Evolutionary conservation across 2,888 invertebrate genomes (phyloP).

Genomic region (Limnephilus lunatus): DNA sequence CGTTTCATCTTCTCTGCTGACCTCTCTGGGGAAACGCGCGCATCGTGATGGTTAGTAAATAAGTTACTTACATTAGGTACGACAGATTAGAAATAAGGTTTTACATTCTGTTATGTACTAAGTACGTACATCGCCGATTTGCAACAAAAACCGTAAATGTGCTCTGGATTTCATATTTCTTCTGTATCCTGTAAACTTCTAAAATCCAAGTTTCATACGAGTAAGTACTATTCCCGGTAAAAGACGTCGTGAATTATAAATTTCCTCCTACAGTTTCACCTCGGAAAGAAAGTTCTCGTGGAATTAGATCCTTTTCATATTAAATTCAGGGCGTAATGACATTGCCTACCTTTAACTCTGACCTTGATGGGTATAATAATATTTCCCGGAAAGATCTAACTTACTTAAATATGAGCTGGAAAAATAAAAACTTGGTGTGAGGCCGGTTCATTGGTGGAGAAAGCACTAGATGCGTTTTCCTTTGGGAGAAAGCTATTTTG

Average conservation of each 20-base stretch:
- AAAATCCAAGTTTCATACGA: not conserved
- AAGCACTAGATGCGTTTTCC: not conserved
- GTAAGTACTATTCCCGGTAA: not conserved
- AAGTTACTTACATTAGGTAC: too few relatives aligned
- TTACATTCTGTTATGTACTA: too few relatives aligned
- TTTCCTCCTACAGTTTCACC: not conserved
- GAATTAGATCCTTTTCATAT: not conserved
- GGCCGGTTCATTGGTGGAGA: not conserved
- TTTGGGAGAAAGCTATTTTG: not conserved
- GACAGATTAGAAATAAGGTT: too few relatives aligned
- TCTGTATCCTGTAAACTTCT: not conserved
- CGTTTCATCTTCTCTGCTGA: too few relatives aligned
- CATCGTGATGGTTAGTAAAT: too few relatives aligned
- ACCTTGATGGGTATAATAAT: not conserved
- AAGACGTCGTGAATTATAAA: slow-evolving; percentile 7
- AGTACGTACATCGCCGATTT: too few relatives aligned
- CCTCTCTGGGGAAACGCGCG: too few relatives aligned
- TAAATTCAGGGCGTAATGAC: not conserved
- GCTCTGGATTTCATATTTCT: not conserved
- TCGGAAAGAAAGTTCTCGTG: not conserved
- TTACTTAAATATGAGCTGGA: not conserved
- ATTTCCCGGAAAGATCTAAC: not conserved
- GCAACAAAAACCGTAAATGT: not conserved
- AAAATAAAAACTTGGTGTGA: not conserved
- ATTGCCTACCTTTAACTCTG: not conserved